Evolutionary conservation across 2,797 vertebrate species (phyloP), one percentile per base, ranked within the genome.

Genomic region (Sciurus carolinensis): DNA sequence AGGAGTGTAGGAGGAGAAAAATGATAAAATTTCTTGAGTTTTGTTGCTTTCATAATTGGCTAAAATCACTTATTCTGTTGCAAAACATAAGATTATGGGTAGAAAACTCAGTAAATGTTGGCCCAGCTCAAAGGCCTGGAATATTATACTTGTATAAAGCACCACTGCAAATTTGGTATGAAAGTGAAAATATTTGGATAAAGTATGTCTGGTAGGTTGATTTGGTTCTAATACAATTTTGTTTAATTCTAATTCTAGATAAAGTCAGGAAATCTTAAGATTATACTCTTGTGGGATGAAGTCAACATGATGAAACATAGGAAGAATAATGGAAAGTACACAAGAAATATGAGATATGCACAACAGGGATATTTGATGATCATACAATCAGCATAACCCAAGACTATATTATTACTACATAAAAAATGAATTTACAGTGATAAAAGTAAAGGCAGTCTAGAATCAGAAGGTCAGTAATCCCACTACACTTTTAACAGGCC

Each of bases 11-110:
- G 3, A 62, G 62, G 79, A 77, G 69, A 95, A 47, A 80, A 52
- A 67, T 20, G 20, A 79, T 57, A 20, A 57, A 96, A 95, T 87
- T 89, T 64, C 26, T 86, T 76, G 42, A 72, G 39, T 67, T 42
- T 88, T 7, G 42, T 18, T 47, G 3, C 24, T 79, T 90, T 67
- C 36, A 77, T 20, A 82, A n/a, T 71, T 80, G 42, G 73, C 12
- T 82, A 62, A 93, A 82, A 75, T 75, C 9, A 75, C 8, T 75
- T 47, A n/a, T 91, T 67, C 62, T 50, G 33, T 52, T 89, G 62
- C 6, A 50, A 81, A 92, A 69, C 42, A 30, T 33, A 15, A 20
- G 17, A 36, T 59, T 86, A 12, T 92, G 92, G 22, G 22, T 81
- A 57, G 39, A 77, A 90, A 90, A 28, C 42, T 84, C 3, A 90